Conservation (phyloP, 1,140 invertebrate species). For the Plutomurus gul region DNA sequence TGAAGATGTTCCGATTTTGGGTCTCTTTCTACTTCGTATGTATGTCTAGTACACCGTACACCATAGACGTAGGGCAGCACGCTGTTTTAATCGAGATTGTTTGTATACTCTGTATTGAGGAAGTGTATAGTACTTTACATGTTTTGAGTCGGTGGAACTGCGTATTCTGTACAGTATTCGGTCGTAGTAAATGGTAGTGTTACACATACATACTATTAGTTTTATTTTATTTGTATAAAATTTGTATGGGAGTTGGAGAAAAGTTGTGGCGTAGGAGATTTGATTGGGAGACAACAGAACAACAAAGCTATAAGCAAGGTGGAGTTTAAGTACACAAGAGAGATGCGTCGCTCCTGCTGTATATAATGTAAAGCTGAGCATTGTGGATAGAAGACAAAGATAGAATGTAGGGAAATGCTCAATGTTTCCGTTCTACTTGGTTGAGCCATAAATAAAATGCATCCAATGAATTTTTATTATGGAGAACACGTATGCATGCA, state of each 20-base stretch:
- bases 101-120: too few relatives aligned
- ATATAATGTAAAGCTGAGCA: background rate
- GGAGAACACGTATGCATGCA: conserved; percentile 45
- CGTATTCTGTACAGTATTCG: too few relatives aligned
- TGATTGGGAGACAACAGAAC: conserved; percentile 20
- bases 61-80: too few relatives aligned
- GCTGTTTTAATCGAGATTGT: too few relatives aligned
- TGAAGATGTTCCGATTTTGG: too few relatives aligned
- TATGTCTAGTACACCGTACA: too few relatives aligned
- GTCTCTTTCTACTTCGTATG: too few relatives aligned
- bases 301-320: conserved; percentile 20
- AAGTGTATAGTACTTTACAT: too few relatives aligned
- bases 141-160: too few relatives aligned
- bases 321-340: conserved; percentile 5
- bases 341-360: background rate
- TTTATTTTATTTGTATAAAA: conserved; percentile 19
- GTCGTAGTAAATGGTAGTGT: too few relatives aligned
- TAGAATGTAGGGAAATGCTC: conserved; percentile 31
- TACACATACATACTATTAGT: background rate
- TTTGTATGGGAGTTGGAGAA: conserved; percentile 13
- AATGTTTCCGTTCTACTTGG: conserved; percentile 53
- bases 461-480: conserved; percentile 54
- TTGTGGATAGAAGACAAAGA: conserved; percentile 32
- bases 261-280: conserved; percentile 15
- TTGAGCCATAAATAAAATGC: conserved; percentile 51